Evolutionary conservation across 2,888 invertebrate species (phyloP), one percentile per base, ranked within the genome.

Genomic region (Ichneumoninae sp.): DNA sequence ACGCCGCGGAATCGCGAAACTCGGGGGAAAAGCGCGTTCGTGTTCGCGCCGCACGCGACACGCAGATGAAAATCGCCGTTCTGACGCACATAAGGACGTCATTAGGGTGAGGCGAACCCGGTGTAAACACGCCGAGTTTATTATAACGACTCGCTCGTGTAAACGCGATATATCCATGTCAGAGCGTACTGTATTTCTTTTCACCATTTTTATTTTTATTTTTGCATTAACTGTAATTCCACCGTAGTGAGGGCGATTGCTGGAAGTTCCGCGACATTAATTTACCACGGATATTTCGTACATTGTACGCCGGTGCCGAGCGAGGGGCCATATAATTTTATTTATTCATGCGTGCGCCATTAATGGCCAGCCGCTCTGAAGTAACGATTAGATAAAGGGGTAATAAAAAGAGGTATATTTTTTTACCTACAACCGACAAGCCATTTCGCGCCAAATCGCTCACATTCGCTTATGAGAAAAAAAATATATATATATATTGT

Each of bases 21-120:
- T 33, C 52, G 26, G n/a, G 30, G 30, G 33, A 50, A 63, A 63
- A 60, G 57, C 47, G 44, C 10, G 22, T 65, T 70, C 22, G 44
- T 8, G 33, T n/a, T 26, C 36, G 52, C 52, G 13, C 16, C 26
- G 75, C 75, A 52, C 30, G 40, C 73, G n/a, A 74, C 60, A 26
- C 44, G 26, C 69, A 57, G 63, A 82, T 73, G 57, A 73, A 30
- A 77, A 77, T 82, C 82, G 68, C 36, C 33, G 57, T 22, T 47
- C 65, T 68, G 73, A 82, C 66, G 71, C 77, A 66, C 71, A 47
- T 79, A 57, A 70, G 57, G 66, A 75, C 63, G 65, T 70, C 74
- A 75, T 75, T 83, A 40, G 70, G 47, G 66, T 47, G 33, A 40
- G 52, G 40, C 8, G 30, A 50, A 47, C 47, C 22, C 22, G 26